Conservation (phyloP, 1,140 invertebrate species). For the Venturia canescens region DNA sequence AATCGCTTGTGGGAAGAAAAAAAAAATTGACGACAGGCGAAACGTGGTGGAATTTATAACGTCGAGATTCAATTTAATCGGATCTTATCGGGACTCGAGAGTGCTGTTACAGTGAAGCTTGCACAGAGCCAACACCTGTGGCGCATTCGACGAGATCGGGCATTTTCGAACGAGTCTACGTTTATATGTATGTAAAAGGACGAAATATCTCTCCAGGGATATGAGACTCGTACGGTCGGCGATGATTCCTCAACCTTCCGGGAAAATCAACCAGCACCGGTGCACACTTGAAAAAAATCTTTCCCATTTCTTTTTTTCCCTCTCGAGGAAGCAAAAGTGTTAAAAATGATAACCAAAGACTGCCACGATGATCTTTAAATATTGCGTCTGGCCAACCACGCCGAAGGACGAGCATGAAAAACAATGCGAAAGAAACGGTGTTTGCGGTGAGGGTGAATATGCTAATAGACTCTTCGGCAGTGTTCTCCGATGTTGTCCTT, state of each 20-base stretch:
- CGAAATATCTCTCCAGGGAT: neutral
- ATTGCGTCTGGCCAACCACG: slow-evolving; percentile 66
- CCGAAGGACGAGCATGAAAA: slow-evolving; percentile 60
- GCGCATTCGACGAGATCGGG: slow-evolving; percentile 30
- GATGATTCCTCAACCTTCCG: slow-evolving; percentile 1
- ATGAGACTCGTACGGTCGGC: neutral
- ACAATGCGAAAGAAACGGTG: slow-evolving; percentile 6
- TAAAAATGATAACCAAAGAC: neutral
- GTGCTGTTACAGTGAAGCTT: neutral
- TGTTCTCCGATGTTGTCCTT: slow-evolving; percentile 72
- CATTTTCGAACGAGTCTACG: neutral
- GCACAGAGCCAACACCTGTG: slow-evolving; percentile 36
- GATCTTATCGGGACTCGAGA: slow-evolving; percentile 4
- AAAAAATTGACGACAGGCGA: neutral
- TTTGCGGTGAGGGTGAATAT: slow-evolving; percentile 40
- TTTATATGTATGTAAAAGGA: neutral
- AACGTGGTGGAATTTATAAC: slow-evolving; percentile 7
- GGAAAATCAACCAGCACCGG: neutral
- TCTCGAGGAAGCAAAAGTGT: neutral
- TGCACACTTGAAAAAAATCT: slow-evolving; percentile 6
- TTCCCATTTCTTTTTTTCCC: neutral
- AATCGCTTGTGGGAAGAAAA: too few species aligned
- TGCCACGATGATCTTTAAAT: slow-evolving; percentile 69
- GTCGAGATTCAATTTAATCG: slow-evolving; percentile 31
- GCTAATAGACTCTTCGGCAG: slow-evolving; percentile 60